Evolutionary conservation across 2,113 vertebrate genomes (phyloP).

Genomic region (Bubo scandiacus): DNA sequence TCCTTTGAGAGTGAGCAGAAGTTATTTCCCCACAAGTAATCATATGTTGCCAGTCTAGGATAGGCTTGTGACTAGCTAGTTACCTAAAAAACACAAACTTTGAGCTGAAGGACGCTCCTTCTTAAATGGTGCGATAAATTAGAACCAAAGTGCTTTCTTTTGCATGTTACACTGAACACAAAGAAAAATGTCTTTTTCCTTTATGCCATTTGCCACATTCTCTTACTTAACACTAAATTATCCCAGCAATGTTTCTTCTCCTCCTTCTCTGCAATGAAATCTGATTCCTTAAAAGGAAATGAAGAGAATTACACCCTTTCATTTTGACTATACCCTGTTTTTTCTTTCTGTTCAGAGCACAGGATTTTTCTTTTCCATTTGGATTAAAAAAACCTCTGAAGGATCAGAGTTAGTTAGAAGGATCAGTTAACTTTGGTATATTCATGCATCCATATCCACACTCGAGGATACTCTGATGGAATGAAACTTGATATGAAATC

Average conservation of each 20-base stretch:
- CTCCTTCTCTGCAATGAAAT: neutral
- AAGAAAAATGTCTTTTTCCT: neutral
- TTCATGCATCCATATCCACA: neutral
- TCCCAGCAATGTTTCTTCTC: neutral
- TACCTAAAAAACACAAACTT: neutral
- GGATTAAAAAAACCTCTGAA: neutral
- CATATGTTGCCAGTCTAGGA: neutral
- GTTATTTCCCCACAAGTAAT: neutral
- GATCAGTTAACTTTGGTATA: neutral
- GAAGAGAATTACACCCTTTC: neutral
- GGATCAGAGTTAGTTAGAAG: neutral
- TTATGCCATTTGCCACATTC: neutral
- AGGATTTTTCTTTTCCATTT: neutral
- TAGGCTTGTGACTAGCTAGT: neutral
- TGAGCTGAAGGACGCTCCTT: neutral
- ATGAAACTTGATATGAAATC: neutral
- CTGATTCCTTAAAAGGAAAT: neutral
- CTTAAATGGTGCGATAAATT: neutral
- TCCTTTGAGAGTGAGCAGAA: neutral
- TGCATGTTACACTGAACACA: neutral
- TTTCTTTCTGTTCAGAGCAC: neutral
- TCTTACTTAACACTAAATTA: conserved; percentile 8
- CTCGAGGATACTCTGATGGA: neutral
- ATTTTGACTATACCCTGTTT: neutral
- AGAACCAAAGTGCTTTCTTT: neutral